Conservation (phyloP, 2,888 invertebrate species). For the Patella depressa region DNA sequence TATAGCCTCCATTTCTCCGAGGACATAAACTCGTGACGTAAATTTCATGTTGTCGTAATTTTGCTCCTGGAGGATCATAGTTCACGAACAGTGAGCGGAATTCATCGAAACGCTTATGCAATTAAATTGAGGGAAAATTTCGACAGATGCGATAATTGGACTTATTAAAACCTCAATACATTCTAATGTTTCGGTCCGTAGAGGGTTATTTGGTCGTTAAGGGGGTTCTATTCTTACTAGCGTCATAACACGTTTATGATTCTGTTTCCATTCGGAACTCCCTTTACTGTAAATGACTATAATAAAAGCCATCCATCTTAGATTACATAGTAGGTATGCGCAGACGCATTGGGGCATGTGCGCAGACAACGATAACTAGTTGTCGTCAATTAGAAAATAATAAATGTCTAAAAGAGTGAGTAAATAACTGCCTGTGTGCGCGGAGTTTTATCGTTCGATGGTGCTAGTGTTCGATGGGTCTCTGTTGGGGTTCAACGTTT, state of each 20-base stretch:
- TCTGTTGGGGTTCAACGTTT: no score
- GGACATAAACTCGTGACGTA: no score
- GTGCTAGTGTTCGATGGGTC: background rate
- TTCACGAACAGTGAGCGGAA: no score
- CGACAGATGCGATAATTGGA: slow-evolving; percentile 9
- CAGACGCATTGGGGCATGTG: slow-evolving; percentile 6
- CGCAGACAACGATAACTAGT: slow-evolving; percentile 2
- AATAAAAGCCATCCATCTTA: background rate
- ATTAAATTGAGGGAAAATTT: background rate
- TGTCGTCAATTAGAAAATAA: slow-evolving; percentile 17
- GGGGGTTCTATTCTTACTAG: background rate
- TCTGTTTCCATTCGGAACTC: background rate
- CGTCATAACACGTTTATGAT: slow-evolving; percentile 6
- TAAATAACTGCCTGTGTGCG: slow-evolving; percentile 3
- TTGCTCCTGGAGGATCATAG: no score
- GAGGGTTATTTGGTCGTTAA: background rate
- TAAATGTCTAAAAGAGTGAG: slow-evolving; percentile 10
- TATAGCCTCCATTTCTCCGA: no score
- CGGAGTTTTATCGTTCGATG: background rate
- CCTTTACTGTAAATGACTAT: background rate
- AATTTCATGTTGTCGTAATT: no score
- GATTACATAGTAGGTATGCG: no score
- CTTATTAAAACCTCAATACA: slow-evolving; percentile 3
- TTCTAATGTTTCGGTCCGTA: background rate
- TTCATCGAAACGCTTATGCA: background rate